Base-by-base conservation (phyloP, 35 echinoderm and acorn worm species). In the Holothuria glaberrima region DNA sequence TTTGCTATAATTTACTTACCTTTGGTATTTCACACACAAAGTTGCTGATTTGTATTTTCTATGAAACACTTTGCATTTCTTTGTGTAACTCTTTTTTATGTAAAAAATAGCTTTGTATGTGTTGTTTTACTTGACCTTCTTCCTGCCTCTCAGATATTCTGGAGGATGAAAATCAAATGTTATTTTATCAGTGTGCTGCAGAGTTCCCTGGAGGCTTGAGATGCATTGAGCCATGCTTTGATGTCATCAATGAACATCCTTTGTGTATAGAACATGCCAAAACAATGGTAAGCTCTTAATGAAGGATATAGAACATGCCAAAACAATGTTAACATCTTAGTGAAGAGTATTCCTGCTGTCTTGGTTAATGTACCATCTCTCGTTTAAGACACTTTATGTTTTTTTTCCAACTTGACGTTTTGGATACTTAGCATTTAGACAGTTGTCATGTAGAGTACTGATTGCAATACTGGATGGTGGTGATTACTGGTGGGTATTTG, bases 241-340 rank as follows among this genome's bases (percentile, higher is more conserved):
- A 95, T 74, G 88, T 99, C 26, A 91, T 93, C 58, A 99, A 99
- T 82, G 97, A 99, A 54, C 50, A 92, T 28, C 90, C 95, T 29
- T 88, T 97, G 13, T 97, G 95, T 88, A 75, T 91, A 28, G 95
- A 97, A 89, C 95, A 97, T 89, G 89, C 92, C 71, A 97, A 94
- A 68, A 92, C 89, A 75, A 90, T 94, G 95, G 95, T 97, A 61
- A 93, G 94, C 50, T 69, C 5, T 54, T 14, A 54, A 5, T 54
- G 50, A 17, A 54, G 50, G 50, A 54, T 54, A 54, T 91, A 28
- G 95, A 97, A 89, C 95, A 97, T 89, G 89, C 92, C 71, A 97
- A 94, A 68, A 92, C 89, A 75, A 90, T 94, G 95, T 92, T 97
- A 61, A 93, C 91, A 52, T 69, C 5, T 54, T 14, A 54, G 0